Percentiles rank a stretch among this genome's conserved stretches.
Evolutionary conservation across 2,797 vertebrate species (phyloP).

Genomic region (Nannoperca obscura): DNA sequence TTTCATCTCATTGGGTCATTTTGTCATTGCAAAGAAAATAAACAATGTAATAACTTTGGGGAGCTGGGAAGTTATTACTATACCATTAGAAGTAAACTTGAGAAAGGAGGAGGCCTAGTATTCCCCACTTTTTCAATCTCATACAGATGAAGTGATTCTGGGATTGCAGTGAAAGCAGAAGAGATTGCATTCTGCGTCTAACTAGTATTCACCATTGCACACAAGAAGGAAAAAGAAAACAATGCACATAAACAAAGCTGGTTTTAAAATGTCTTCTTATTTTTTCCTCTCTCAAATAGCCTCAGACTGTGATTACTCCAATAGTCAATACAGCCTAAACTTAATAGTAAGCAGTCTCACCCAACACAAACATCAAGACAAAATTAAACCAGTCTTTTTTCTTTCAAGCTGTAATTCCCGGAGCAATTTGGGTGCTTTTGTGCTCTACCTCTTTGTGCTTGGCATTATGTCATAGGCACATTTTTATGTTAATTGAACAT

Average conservation of each 20-base stretch:
- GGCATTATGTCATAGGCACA: slow-evolving; percentile 73
- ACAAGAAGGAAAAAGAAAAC: slow-evolving; percentile 38
- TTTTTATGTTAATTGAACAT: slow-evolving; percentile 83
- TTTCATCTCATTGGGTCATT: slow-evolving; percentile 43
- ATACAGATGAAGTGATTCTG: slow-evolving; percentile 68
- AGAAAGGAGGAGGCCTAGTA: slow-evolving; percentile 41
- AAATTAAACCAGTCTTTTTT: slow-evolving; percentile 53
- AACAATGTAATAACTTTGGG: slow-evolving; percentile 69
- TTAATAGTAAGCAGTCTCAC: slow-evolving; percentile 52
- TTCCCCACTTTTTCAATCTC: slow-evolving; percentile 64
- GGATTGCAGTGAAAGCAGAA: slow-evolving; percentile 68
- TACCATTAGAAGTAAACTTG: slow-evolving; percentile 72
- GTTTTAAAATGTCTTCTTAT: slow-evolving; percentile 61
- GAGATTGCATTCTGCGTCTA: slow-evolving; percentile 72
- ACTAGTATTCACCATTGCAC: slow-evolving; percentile 38
- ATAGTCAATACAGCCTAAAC: slow-evolving; percentile 61
- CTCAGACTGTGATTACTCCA: slow-evolving; percentile 51
- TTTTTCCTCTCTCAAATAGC: slow-evolving; percentile 46
- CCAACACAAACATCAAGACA: slow-evolving; percentile 60
- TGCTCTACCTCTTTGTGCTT: slow-evolving; percentile 69
- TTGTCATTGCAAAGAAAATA: slow-evolving; percentile 58
- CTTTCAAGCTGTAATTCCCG: slow-evolving; percentile 60
- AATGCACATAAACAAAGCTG: slow-evolving; percentile 56
- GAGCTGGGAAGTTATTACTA: slow-evolving; percentile 71
- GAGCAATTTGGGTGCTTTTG: slow-evolving; percentile 73